Conservation (phyloP, 2,888 invertebrate genomes). For the Dicroscelio sp. region DNA sequence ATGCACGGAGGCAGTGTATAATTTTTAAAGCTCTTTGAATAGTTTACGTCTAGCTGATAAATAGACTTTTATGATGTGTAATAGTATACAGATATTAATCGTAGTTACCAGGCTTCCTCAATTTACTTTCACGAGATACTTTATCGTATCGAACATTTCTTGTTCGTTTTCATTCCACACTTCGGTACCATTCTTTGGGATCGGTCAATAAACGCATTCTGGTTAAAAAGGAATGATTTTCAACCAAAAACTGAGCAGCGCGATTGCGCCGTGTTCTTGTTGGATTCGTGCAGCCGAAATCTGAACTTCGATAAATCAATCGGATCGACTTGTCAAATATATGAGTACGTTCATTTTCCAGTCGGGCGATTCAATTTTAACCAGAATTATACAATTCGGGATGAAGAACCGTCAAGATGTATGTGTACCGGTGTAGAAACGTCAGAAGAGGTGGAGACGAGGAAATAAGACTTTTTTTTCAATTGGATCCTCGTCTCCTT, state of each 20-base stretch:
- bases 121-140: constrained; percentile 67
- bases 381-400: constrained; percentile 35
- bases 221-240: too few species aligned
- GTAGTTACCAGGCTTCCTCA: constrained; percentile 47
- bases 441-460: constrained; percentile 18
- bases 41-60: constrained; percentile 69
- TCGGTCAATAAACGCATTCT: not conserved
- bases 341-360: constrained; percentile 27
- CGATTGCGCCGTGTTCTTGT: too few species aligned
- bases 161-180: constrained; percentile 39
- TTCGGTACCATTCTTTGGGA: constrained; percentile 69
- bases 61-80: constrained; percentile 70
- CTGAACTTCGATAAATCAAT: too few species aligned
- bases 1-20: constrained; percentile 74
- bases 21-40: constrained; percentile 75
- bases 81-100: constrained; percentile 70
- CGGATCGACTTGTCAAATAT: not conserved
- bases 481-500: constrained; percentile 28
- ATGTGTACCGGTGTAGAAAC: constrained; percentile 21
- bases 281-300: too few species aligned
- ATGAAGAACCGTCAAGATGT: constrained; percentile 41
- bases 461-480: too few species aligned
- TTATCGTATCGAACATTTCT: constrained; percentile 51
- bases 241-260: not conserved
- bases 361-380: constrained; percentile 24